phyloP scores from a whole-genome alignment of 2,113 vertebrate genomes.

The Brienomyrus brachyistius region DNA sequence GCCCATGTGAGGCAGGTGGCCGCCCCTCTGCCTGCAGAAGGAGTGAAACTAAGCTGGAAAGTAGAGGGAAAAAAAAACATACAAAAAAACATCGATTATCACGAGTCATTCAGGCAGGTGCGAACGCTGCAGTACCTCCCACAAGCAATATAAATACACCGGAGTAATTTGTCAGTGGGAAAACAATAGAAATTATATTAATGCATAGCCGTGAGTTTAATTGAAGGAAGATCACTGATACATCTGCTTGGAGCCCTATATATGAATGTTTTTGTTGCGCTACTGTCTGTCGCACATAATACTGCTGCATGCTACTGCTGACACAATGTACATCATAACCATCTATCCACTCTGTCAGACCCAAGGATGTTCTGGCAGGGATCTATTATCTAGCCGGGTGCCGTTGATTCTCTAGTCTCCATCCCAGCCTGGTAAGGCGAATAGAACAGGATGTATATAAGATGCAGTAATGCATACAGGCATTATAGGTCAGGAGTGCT shows the following conservation, averaged over 20 bases:
- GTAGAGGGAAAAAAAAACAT: background rate
- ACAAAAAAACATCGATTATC: background rate
- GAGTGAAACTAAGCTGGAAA: background rate
- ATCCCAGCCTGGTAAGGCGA: background rate
- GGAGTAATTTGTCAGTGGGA: background rate
- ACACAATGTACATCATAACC: background rate
- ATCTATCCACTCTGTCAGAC: background rate
- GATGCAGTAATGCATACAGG: background rate
- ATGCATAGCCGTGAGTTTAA: background rate
- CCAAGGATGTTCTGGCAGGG: background rate
- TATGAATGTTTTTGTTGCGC: no score
- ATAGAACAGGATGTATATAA: background rate
- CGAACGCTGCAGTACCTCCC: background rate
- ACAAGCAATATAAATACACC: background rate
- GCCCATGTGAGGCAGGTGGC: background rate
- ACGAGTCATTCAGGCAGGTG: background rate
- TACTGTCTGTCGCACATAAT: background rate
- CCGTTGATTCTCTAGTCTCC: background rate
- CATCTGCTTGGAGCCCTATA: background rate
- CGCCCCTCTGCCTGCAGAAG: background rate
- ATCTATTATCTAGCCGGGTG: background rate
- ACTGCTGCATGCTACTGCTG: background rate
- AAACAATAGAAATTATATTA: background rate
- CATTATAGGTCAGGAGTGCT: background rate
- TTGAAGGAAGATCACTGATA: background rate